A percentile compares a stretch with the other conserved stretches of the same genome.
phyloP scores from a whole-genome alignment of 2,797 vertebrate species.

The Sternarchorhynchus goeldii region DNA sequence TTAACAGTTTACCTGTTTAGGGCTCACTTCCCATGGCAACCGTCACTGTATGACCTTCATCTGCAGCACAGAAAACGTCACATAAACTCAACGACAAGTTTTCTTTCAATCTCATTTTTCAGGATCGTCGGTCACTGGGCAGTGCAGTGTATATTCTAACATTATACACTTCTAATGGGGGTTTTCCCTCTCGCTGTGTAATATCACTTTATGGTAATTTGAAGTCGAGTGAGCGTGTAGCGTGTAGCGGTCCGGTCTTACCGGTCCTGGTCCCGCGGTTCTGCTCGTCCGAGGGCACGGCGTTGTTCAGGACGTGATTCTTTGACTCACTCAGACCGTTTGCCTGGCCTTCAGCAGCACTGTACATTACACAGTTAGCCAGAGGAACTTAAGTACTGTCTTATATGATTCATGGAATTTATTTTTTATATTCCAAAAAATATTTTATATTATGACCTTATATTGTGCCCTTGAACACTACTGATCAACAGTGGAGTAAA shows the following conservation, averaged over 20 bases:
- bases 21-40: constrained; percentile 86
- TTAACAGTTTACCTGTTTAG: constrained; percentile 53
- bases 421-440: no score
- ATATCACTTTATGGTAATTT: not conserved
- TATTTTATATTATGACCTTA: not conserved
- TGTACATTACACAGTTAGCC: constrained; percentile 55
- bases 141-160: no score
- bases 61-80: constrained; percentile 69
- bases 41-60: constrained; percentile 79
- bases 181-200: no score
- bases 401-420: no score
- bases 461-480: not conserved
- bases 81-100: not conserved
- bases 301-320: constrained; percentile 76
- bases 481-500: not conserved
- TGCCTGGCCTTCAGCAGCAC: constrained; percentile 76
- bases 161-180: no score
- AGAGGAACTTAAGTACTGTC: not conserved
- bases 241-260: not conserved
- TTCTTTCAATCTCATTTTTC: no score
- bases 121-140: no score
- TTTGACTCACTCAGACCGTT: constrained; percentile 83
- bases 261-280: constrained; percentile 27
- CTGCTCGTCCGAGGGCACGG: constrained; percentile 23
- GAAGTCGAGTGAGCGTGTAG: not conserved